Percentiles rank a stretch among this genome's conserved stretches.
Evolutionary conservation across 37 sponge, comb jelly and placozoan species (phyloP).

Genomic region (Axinella damicornis): DNA sequence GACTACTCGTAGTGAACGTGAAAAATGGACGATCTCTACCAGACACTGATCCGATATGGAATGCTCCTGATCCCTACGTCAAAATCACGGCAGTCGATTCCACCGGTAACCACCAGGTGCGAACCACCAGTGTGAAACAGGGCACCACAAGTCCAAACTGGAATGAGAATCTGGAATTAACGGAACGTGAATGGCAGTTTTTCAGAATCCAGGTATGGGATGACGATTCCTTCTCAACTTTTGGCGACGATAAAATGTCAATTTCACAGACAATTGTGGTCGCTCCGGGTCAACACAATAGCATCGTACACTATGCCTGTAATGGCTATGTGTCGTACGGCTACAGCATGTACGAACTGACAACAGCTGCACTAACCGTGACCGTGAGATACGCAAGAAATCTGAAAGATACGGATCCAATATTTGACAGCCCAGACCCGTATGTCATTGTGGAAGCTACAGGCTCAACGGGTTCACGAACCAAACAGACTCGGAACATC

Average conservation of each 20-base stretch:
- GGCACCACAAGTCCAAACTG: background rate
- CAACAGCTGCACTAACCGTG: too few relatives aligned
- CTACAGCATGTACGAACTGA: conserved; percentile 16
- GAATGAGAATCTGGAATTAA: background rate
- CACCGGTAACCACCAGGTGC: background rate
- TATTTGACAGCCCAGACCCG: background rate
- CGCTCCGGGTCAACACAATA: background rate
- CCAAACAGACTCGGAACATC: too few relatives aligned
- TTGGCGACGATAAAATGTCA: background rate
- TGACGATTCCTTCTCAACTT: background rate
- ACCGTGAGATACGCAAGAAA: background rate
- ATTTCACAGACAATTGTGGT: background rate
- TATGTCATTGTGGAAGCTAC: conserved; percentile 2
- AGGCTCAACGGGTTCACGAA: background rate
- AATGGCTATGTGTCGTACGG: background rate
- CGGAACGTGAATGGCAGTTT: background rate
- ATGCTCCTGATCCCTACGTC: conserved; percentile 30
- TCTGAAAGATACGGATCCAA: background rate
- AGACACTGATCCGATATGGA: conserved; percentile 15
- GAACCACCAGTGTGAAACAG: background rate
- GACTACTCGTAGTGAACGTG: background rate
- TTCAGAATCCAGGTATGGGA: conserved; percentile 16
- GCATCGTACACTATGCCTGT: background rate
- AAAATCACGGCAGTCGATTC: conserved; percentile 20
- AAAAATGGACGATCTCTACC: background rate